These are phyloP conservation scores for Campylomormyrus numenius DNA, from an alignment of 2,113 vertebrate genomes.

Conservation along the genomic window DNA sequence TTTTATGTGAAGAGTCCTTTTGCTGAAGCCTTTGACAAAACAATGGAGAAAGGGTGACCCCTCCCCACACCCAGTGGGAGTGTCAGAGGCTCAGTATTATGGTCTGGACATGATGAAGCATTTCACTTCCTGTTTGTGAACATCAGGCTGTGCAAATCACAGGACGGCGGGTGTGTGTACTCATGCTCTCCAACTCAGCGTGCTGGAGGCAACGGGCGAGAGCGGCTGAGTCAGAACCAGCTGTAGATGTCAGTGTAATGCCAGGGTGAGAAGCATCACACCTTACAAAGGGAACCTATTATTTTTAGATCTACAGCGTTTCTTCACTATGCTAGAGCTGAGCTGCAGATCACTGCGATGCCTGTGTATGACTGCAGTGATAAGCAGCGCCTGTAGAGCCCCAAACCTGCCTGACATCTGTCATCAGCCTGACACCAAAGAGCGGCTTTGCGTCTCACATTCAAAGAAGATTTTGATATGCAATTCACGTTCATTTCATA, in stretches of 20 bases:
- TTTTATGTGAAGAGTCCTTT: background rate
- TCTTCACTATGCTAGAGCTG: background rate
- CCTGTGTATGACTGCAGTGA: background rate
- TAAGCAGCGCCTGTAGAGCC: background rate
- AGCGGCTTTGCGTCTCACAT: background rate
- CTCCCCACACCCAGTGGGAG: background rate
- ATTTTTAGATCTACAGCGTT: conserved; percentile 1
- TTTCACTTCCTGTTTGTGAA: background rate
- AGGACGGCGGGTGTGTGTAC: background rate
- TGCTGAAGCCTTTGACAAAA: background rate
- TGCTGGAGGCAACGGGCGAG: background rate
- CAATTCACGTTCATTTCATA: background rate
- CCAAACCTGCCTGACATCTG: background rate
- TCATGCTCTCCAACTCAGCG: background rate
- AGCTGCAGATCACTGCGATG: background rate
- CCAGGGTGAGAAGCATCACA: background rate
- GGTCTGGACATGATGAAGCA: background rate
- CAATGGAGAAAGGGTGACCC: background rate
- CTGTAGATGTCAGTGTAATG: conserved; percentile 6
- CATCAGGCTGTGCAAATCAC: background rate
- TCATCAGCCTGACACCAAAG: background rate
- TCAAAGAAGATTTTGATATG: background rate
- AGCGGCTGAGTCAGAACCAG: background rate
- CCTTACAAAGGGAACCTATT: background rate
- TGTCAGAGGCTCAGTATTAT: background rate